Base-by-base conservation (phyloP, 2,888 invertebrate genomes). In the Rhagium mordax region DNA sequence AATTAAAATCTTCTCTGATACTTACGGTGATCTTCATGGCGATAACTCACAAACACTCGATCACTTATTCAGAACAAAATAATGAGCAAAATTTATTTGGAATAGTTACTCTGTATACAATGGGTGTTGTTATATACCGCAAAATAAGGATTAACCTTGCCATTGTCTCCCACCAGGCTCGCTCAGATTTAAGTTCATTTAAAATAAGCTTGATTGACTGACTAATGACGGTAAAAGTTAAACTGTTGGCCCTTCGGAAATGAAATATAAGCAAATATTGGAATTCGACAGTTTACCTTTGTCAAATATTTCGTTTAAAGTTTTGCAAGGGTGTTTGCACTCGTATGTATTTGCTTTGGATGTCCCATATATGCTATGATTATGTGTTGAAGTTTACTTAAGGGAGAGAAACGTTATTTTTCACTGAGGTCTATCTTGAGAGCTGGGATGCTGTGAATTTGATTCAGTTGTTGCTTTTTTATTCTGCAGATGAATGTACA, bases 71-170 rank as follows among this genome's bases (percentile, higher is more conserved):
- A 21, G 48, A 61, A 64, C 47, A 5, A 24, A 20, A 61, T 61
- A 61, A 47, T 55, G 55, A 55, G 20, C 64, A n/a, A 51, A 16
- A 29, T 41, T n/a, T 7, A 24, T 60, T 20, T 20, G 41, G n/a
- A 51, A 41, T 64, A 49, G 49, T 64, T 27, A 24, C 51, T 49
- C 64, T 24, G 29, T 20, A 47, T 24, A 51, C 61, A 61, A 61
- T 61, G 53, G 65, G 53, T 24, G 67, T 67, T 67, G 21, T 67
- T 67, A 67, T 67, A 47, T 49, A 57, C 70, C 64, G 59, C 64
- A 29, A 65, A 70, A 64, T 70, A 49, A 48, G 64, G 57, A 70
- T 70, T 49, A 70, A 70, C 70, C 70, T 70, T 70, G 70, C 49
- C 47, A 70, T 70, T 70, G 59, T 64, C 64, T 65, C 70, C 70